phyloP scores from a whole-genome alignment of 2,113 vertebrate species.

The Pollimyrus isidori region DNA sequence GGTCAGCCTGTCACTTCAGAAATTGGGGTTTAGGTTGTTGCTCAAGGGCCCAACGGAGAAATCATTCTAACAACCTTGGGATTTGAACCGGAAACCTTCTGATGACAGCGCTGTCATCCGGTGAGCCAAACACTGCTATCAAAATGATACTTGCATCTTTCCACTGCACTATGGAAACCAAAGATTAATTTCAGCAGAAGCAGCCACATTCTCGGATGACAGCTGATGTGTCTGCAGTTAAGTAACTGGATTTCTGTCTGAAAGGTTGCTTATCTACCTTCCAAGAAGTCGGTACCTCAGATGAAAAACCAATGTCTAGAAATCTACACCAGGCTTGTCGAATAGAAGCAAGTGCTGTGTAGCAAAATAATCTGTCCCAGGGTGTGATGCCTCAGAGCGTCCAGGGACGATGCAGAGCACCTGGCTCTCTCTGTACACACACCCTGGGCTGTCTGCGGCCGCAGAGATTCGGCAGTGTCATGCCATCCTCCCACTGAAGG shows the following conservation, averaged over 20 bases:
- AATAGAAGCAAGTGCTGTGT: background rate
- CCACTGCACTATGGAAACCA: background rate
- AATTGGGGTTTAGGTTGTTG: background rate
- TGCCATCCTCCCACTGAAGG: conserved; percentile 11
- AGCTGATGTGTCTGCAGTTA: background rate
- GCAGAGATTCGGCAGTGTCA: background rate
- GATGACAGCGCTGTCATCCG: background rate
- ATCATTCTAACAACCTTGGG: background rate
- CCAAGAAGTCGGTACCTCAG: background rate
- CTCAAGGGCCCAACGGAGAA: background rate
- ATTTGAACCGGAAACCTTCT: background rate
- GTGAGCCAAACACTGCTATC: background rate
- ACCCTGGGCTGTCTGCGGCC: conserved; percentile 17
- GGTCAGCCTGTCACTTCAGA: background rate
- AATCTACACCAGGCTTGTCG: background rate
- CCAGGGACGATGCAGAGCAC: background rate
- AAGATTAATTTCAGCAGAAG: background rate
- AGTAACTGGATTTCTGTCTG: background rate
- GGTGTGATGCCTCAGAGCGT: background rate
- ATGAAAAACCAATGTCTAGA: background rate
- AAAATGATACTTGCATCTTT: background rate
- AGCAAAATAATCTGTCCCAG: background rate
- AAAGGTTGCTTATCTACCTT: background rate
- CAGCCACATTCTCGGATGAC: background rate
- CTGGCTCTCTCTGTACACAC: background rate